A percentile compares a stretch with the other conserved stretches of the same genome.
Conservation (phyloP, 1,140 invertebrate genomes). For the Atta colombica region DNA sequence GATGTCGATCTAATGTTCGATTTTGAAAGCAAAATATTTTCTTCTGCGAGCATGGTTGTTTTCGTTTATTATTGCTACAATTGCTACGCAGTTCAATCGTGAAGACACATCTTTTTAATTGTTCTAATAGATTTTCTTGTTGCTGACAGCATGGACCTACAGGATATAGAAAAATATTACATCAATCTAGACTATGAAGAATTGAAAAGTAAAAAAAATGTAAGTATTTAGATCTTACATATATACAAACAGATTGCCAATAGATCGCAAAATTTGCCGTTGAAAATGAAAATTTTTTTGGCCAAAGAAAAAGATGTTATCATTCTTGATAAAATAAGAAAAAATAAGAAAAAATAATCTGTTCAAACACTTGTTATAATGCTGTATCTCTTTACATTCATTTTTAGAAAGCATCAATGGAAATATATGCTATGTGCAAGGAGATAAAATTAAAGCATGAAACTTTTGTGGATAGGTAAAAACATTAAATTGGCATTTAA, state of each 20-base stretch:
- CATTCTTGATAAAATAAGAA: too few relatives aligned
- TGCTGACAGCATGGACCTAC: background rate
- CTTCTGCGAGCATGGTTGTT: background rate
- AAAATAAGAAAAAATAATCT: background rate
- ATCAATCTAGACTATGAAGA: background rate
- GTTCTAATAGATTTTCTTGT: background rate
- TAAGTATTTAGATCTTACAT: background rate
- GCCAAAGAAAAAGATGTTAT: background rate
- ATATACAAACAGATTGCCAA: background rate
- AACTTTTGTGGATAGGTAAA: background rate
- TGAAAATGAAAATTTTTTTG: background rate
- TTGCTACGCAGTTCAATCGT: background rate
- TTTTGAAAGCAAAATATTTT: background rate
- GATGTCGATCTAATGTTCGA: background rate
- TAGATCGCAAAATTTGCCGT: background rate
- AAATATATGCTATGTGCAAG: background rate
- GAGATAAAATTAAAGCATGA: background rate
- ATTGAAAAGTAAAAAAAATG: background rate
- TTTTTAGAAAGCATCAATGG: background rate
- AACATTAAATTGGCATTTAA: background rate
- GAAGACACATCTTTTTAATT: background rate
- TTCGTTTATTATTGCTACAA: background rate
- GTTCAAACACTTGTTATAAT: background rate
- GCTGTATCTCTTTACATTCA: background rate
- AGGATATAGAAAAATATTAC: background rate